Percentiles rank a stretch among this genome's conserved stretches.
Evolutionary conservation across 2,113 vertebrate genomes (phyloP).

Genomic region (Xenus cinereus): DNA sequence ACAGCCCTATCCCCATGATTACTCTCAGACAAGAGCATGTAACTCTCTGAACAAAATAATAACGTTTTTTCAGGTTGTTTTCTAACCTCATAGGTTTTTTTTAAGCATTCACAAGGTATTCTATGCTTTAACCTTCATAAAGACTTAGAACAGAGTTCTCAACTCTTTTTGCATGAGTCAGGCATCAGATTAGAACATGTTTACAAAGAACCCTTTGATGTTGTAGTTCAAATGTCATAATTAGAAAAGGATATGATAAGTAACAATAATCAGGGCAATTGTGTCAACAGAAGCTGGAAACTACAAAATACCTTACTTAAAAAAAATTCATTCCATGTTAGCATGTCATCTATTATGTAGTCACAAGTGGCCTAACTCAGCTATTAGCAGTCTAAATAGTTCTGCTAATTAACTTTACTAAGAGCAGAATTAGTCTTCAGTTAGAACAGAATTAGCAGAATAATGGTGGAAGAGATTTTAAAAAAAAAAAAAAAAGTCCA

Average conservation of each 20-base stretch:
- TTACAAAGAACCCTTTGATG: background rate
- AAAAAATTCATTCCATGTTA: background rate
- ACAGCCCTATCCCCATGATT: background rate
- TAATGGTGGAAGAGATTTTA: background rate
- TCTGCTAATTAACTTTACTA: background rate
- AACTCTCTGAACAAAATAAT: background rate
- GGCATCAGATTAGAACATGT: background rate
- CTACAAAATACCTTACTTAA: background rate
- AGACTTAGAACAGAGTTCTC: background rate
- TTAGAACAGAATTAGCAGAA: background rate
- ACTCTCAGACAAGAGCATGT: background rate
- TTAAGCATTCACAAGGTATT: background rate
- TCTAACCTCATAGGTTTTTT: fast-evolving
- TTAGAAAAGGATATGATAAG: background rate
- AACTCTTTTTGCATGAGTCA: background rate
- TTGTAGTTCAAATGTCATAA: background rate
- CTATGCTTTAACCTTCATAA: background rate
- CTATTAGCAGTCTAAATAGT: background rate
- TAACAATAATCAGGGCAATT: background rate
- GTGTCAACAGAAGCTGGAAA: background rate
- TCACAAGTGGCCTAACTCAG: background rate
- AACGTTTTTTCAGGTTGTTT: background rate
- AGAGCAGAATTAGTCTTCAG: background rate
- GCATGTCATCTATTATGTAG: background rate
- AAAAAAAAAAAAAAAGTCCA: background rate